phyloP scores from a whole-genome alignment of 2,888 invertebrate species.

The Timema cristinae region DNA sequence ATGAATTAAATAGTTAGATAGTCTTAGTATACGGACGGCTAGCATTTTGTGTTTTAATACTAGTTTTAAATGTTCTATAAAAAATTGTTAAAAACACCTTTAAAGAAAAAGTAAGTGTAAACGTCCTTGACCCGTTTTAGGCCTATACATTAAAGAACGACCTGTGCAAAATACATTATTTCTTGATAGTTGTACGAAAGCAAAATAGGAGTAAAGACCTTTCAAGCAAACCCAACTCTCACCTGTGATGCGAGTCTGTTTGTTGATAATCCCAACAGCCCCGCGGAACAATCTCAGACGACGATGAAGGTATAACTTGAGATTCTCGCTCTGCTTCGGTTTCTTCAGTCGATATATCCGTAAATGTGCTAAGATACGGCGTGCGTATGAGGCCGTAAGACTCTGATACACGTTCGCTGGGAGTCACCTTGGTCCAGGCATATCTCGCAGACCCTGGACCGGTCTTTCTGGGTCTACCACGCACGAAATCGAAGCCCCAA shows the following conservation, averaged over 20 bases:
- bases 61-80: no score
- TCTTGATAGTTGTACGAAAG: no score
- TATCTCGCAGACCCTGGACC: conserved; percentile 49
- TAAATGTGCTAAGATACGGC: conserved; percentile 21
- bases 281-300: conserved; percentile 3
- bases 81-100: no score
- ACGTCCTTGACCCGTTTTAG: no score
- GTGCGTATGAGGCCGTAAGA: conserved; percentile 29
- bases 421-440: conserved; percentile 52
- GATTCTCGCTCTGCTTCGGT: conserved; percentile 14
- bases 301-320: conserved; percentile 1
- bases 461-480: conserved; percentile 51
- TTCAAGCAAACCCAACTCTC: no score
- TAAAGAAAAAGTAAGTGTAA: no score
- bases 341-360: conserved; percentile 5
- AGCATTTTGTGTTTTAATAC: no score
- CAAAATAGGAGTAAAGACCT: no score
- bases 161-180: no score
- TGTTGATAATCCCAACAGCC: conserved; percentile 46
- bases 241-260: conserved; percentile 60
- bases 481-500: conserved; percentile 67
- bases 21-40: no score
- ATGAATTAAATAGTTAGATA: no score
- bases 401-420: conserved; percentile 36
- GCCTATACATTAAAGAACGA: no score